Evolutionary conservation across 2,888 invertebrate species (phyloP), one percentile per base, ranked within the genome.

Genomic region (Chaitophorus viminalis): DNA sequence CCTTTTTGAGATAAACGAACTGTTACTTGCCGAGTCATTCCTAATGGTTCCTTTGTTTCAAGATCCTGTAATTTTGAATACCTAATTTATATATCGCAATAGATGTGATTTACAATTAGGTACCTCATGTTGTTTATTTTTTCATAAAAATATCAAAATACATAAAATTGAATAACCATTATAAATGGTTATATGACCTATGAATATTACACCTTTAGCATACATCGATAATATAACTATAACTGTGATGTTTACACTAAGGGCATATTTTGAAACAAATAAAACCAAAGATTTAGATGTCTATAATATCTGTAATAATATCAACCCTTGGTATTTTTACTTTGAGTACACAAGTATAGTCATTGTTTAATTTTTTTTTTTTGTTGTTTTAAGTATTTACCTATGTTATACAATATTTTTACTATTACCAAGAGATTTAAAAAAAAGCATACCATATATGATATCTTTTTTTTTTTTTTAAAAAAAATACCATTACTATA

Each of bases 1-100:
- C 93, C 92, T 90, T 93, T 93, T 91, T 93, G 93, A 89, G 93
- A 92, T 90, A 94, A 93, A 90, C 94, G 93, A 91, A 94, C 93
- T 89, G 95, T 94, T 90, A 95, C 92, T 91, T 94, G 94, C 88
- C 95, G 94, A 90, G 93, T 92, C 91, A 94, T 93, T 91, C 93
- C 94, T 92, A 94, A 94, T 92, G 88, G 88, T 78, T 89, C 89
- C 33, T 89, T 88, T 75, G 84, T 88, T 88, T 89, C 86, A 39
- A 88, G 78, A 88, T 89, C 89, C 89, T 89, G 82, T 83, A 89
- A 88, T 83, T 78, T 84, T 83, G 72, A 78, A 86, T 31, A 46
- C 46, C 39, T n/a, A 74, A 60, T 68, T 68, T 65, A 76, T 31
- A 81, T n/a, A 75, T 18, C 65, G 18, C 6, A 39, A 54, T 29